These are phyloP conservation scores for Dolichomitus sp. DNA, from an alignment of 2,888 invertebrate species.

Conservation along the genomic window DNA sequence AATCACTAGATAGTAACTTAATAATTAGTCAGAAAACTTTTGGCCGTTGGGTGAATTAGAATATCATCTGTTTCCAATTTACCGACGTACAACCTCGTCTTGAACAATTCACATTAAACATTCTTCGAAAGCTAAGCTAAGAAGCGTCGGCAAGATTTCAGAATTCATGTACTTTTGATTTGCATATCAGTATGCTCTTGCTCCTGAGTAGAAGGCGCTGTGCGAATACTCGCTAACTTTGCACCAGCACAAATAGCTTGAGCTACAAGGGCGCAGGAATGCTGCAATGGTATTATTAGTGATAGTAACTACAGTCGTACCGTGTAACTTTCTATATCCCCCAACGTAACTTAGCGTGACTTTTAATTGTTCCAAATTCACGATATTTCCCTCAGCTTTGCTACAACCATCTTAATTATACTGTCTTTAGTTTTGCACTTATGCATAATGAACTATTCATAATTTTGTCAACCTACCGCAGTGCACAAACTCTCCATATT, in stretches of 20 bases:
- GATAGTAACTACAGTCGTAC: neutral
- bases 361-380: constrained; percentile 38
- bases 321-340: constrained; percentile 24
- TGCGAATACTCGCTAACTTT: constrained; percentile 17
- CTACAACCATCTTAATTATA: constrained; percentile 11
- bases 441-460: constrained; percentile 5
- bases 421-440: neutral
- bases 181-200: constrained; percentile 28
- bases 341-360: constrained; percentile 22
- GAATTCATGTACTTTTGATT: constrained; percentile 26
- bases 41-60: neutral
- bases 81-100: neutral
- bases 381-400: constrained; percentile 19
- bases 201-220: neutral
- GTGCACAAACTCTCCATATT: neutral
- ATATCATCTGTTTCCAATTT: neutral
- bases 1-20: neutral
- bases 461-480: too few species aligned
- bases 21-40: neutral
- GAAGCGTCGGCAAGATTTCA: constrained; percentile 4
- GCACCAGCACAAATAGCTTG: constrained; percentile 14
- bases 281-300: neutral
- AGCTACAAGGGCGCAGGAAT: constrained; percentile 16
- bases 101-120: constrained; percentile 9
- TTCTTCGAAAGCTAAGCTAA: neutral